Conservation (phyloP, 2,888 invertebrate species). For the Agrochola macilenta region DNA sequence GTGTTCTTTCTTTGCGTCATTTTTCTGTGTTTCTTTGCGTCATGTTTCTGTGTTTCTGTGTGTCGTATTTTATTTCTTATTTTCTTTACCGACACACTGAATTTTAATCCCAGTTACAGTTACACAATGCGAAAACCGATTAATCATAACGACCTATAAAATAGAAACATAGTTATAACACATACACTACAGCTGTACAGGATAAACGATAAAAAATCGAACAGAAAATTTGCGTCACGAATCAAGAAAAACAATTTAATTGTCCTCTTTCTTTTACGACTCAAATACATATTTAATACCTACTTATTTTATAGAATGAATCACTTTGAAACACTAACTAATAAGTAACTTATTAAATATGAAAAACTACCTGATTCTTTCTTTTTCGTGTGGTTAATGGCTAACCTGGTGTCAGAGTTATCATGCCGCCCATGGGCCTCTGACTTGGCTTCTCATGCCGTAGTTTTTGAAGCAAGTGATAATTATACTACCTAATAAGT, state of each 20-base stretch:
- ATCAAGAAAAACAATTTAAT: background rate
- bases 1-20: too few species aligned
- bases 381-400: too few species aligned
- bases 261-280: conserved; percentile 18
- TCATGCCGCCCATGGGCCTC: too few species aligned
- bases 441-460: too few species aligned
- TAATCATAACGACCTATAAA: background rate
- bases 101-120: conserved; percentile 4
- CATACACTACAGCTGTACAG: conserved; percentile 4
- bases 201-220: conserved; percentile 2
- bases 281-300: background rate
- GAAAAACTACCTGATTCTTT: background rate
- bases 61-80: too few species aligned
- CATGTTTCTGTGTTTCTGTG: too few species aligned
- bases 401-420: too few species aligned
- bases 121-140: conserved; percentile 1
- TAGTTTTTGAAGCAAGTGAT: too few species aligned
- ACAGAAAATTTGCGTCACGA: conserved; percentile 19
- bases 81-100: background rate
- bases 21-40: too few species aligned
- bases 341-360: too few species aligned
- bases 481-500: too few species aligned
- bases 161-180: background rate
- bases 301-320: background rate
- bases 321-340: background rate